Base-by-base conservation (phyloP, 1,140 invertebrate genomes). In the Ladona fulva region DNA sequence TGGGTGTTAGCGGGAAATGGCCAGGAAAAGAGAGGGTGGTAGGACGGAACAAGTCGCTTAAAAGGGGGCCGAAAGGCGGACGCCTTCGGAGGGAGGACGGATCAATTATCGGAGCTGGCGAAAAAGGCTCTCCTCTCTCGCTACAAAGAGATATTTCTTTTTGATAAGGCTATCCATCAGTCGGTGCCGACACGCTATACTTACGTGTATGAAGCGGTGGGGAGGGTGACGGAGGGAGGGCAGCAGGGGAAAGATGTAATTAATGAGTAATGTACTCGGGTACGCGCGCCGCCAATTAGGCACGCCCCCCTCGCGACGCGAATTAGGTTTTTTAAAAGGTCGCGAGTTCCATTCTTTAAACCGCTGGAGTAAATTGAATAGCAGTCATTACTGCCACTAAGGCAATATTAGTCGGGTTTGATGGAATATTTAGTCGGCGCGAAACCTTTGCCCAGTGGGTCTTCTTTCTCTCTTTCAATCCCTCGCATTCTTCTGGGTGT, bases 151-250 rank as follows among this genome's bases (percentile, higher is more conserved):
- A 66, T 66, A 66, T 66, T 66, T 66, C 52, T 66, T 66, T 66
- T 66, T 66, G 52, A 66, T 66, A 66, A 66, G 52, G 52, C 52
- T 66, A 66, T 66, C 52, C 52, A 66, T 66, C 52, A 66, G 52
- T 6, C 52, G 52, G 52, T 66, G 52, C 52, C 52, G 52, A 66
- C 52, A 66, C 52, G 52, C 52, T 66, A 66, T 66, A 66, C 52
- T 66, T 66, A 66, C n/a, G 52, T 12, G 12, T 12, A 66, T 66
- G 52, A 66, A 66, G 52, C 14, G 52, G 52, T 6, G 52, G 52
- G 52, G n/a, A 19, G 52, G 52, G 1, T 66, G 52, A 66, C 14
- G 52, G 1, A 12, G 52, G 52, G 52, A 22, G 52, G 14, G 52
- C 5, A 22, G n/a, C n/a, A n/a, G 44, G 14, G 52, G 52, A 22